Conservation (phyloP, 2,797 vertebrate genomes). For the Atherinosoma microstoma region DNA sequence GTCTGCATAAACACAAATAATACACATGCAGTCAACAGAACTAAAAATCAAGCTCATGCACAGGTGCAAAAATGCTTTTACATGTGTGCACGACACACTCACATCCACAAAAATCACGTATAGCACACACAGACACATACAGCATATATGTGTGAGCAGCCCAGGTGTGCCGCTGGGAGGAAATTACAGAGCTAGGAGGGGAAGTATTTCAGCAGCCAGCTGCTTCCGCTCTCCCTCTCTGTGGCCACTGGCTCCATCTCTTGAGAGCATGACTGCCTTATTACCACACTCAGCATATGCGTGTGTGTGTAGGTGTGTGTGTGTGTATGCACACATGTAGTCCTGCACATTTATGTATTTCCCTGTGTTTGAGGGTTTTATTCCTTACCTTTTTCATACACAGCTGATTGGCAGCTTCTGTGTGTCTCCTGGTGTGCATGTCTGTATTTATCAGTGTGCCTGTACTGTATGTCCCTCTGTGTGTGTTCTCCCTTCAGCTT, state of each 20-base stretch:
- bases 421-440: constrained; percentile 15
- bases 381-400: constrained; percentile 52
- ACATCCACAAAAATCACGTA: constrained; percentile 23
- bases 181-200: constrained; percentile 79
- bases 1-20: constrained; percentile 27
- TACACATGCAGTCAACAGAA: constrained; percentile 14
- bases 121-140: constrained; percentile 14
- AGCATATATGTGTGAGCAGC: constrained; percentile 44
- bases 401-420: constrained; percentile 49
- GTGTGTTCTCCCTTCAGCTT: constrained; percentile 51
- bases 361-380: constrained; percentile 46
- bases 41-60: constrained; percentile 16
- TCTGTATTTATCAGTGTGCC: constrained; percentile 34
- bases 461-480: constrained; percentile 31
- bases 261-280: constrained; percentile 57
- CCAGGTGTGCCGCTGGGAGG: constrained; percentile 75
- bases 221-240: constrained; percentile 74
- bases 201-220: constrained; percentile 78
- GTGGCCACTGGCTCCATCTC: constrained; percentile 68
- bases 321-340: constrained; percentile 23
- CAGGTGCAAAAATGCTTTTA: constrained; percentile 11
- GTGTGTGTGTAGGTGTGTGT: constrained; percentile 20
- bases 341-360: constrained; percentile 31
- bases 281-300: constrained; percentile 53
- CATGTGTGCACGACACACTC: constrained; percentile 7